Conservation (phyloP, 2,888 invertebrate species). For the Tetropium fuscum region DNA sequence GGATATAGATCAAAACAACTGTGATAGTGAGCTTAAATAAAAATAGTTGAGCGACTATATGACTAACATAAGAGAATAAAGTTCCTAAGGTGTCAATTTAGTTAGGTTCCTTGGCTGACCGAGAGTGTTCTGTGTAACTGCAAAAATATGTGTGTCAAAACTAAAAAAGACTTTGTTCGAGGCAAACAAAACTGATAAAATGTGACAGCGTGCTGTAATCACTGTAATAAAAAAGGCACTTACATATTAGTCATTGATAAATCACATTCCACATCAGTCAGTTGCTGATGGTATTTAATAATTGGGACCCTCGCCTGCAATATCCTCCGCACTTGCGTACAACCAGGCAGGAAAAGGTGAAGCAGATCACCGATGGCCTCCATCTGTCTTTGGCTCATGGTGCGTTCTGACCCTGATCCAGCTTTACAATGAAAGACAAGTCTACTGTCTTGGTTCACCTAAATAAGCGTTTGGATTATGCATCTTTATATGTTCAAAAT, state of each 20-base stretch:
- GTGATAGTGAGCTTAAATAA: too few species aligned
- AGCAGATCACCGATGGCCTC: conserved; percentile 79
- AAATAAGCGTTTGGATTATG: conserved; percentile 29
- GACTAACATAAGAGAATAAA: too few species aligned
- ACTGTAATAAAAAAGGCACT: conserved; percentile 65
- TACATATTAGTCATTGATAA: conserved; percentile 85
- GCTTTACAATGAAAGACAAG: conserved; percentile 76
- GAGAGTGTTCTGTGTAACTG: too few species aligned
- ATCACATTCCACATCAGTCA: conserved; percentile 86
- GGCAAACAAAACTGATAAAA: too few species aligned
- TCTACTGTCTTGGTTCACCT: conserved; percentile 61
- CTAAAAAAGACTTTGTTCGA: too few species aligned
- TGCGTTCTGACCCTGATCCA: conserved; percentile 69
- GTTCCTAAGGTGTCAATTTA: too few species aligned
- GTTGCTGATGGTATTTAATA: conserved; percentile 83
- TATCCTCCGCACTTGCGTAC: conserved; percentile 77
- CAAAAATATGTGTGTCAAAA: too few species aligned
- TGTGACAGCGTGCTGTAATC: too few species aligned
- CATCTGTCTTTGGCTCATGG: conserved; percentile 78
- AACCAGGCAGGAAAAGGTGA: conserved; percentile 80
- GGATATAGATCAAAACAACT: too few species aligned
- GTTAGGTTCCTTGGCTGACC: too few species aligned
- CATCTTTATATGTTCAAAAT: background rate
- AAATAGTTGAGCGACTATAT: too few species aligned
- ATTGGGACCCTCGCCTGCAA: conserved; percentile 91